These are phyloP conservation scores for Eubasilissa regina DNA, from an alignment of 1,140 invertebrate genomes.

Conservation along the genomic window DNA sequence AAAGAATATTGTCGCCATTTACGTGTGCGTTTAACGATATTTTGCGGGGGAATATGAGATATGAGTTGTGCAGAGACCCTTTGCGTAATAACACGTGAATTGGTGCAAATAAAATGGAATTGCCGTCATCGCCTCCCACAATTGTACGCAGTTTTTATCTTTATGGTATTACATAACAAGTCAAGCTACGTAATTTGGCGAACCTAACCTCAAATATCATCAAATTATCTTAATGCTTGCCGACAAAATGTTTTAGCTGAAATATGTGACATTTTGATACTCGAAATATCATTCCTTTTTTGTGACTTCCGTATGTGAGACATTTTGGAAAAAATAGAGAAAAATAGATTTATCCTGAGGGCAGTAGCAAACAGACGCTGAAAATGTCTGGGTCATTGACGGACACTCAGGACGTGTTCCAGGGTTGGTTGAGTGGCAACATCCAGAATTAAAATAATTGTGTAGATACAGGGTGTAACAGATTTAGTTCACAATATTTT, in stretches of 20 bases:
- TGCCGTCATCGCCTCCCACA: slow-evolving; percentile 2
- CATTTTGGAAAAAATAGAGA: too few relatives aligned
- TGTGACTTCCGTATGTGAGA: too few relatives aligned
- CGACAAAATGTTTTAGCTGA: not conserved
- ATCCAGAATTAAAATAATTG: too few relatives aligned
- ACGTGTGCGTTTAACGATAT: not conserved
- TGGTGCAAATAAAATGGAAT: slow-evolving; percentile 35
- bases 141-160: slow-evolving; percentile 29
- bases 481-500: too few relatives aligned
- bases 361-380: too few relatives aligned
- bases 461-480: too few relatives aligned
- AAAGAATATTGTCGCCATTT: too few relatives aligned
- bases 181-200: slow-evolving; percentile 9
- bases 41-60: not conserved
- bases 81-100: slow-evolving; percentile 21
- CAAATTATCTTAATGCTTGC: slow-evolving; percentile 19
- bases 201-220: slow-evolving; percentile 20
- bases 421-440: too few relatives aligned
- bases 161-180: slow-evolving; percentile 26
- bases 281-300: too few relatives aligned
- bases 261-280: not conserved
- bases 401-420: too few relatives aligned
- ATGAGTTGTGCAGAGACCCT: slow-evolving; percentile 20
- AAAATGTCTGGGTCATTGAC: too few relatives aligned
- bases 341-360: too few relatives aligned